Conservation (phyloP, 2,113 vertebrate species). For the Pterophyllum scalare region DNA sequence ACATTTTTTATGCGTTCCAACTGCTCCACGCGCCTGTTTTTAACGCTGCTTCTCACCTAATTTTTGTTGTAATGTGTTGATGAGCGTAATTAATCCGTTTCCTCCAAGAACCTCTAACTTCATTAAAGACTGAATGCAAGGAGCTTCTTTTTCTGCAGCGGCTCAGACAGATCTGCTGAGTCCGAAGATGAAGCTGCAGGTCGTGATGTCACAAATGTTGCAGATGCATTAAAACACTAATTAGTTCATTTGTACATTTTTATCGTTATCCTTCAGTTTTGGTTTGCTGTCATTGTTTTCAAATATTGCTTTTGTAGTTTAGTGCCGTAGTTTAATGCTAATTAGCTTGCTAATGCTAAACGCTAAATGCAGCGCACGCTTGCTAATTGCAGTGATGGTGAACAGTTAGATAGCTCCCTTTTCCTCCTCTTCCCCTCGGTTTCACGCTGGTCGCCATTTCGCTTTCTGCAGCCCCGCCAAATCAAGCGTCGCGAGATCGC, state of each 20-base stretch:
- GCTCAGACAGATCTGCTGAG: not conserved
- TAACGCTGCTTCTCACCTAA: not conserved
- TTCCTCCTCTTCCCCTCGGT: no score
- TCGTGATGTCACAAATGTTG: not conserved
- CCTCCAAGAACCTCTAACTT: not conserved
- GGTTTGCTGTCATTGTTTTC: not conserved
- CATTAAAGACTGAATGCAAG: not conserved
- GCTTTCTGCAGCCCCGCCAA: no score
- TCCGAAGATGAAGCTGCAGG: not conserved
- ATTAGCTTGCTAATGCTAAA: no score
- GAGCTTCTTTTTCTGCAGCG: not conserved
- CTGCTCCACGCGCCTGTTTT: not conserved
- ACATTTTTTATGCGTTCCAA: no score
- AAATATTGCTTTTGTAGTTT: no score
- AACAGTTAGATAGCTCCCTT: no score
- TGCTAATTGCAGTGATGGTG: no score
- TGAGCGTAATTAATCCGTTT: not conserved
- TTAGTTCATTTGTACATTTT: not conserved
- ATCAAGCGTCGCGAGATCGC: no score
- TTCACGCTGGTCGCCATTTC: no score
- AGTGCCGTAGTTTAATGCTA: no score
- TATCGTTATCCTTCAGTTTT: not conserved
- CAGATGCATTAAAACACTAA: not conserved
- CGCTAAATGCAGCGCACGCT: no score
- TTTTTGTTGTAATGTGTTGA: not conserved